Conservation (phyloP, 2,888 invertebrate species). For the Macrosoma leucophasiata region DNA sequence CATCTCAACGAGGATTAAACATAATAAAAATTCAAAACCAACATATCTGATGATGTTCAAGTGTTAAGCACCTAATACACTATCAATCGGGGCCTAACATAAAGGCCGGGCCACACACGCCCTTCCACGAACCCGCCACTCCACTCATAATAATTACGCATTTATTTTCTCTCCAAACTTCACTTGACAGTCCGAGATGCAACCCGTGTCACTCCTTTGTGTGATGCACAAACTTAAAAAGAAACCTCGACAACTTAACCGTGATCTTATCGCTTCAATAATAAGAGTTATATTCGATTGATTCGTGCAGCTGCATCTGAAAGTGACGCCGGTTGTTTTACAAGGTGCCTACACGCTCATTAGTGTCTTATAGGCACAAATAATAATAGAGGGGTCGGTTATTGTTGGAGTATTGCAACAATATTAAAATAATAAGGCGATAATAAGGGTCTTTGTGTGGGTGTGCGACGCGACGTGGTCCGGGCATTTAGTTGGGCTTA, state of each 20-base stretch:
- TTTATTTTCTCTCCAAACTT: conserved; percentile 67
- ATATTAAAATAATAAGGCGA: conserved; percentile 68
- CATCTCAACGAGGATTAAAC: no score
- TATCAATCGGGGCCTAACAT: conserved; percentile 46
- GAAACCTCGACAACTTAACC: conserved; percentile 12
- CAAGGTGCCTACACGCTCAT: conserved; percentile 68
- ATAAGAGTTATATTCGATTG: conserved; percentile 33
- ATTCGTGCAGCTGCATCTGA: conserved; percentile 6
- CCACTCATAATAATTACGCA: conserved; percentile 61
- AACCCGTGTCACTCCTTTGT: conserved; percentile 64
- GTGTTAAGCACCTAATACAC: conserved; percentile 21
- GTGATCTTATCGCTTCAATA: no score
- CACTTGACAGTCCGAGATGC: conserved; percentile 58
- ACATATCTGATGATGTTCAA: no score
- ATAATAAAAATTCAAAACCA: no score
- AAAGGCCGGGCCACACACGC: conserved; percentile 51
- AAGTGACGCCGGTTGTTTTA: conserved; percentile 34
- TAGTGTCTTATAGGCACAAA: conserved; percentile 63
- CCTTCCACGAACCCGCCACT: conserved; percentile 45
- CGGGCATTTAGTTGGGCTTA: no score
- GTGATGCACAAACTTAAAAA: conserved; percentile 31
- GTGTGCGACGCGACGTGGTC: conserved; percentile 8
- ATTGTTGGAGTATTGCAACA: conserved; percentile 61
- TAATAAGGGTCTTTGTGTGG: conserved; percentile 59
- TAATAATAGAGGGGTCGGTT: conserved; percentile 41